These are phyloP conservation scores for Trachymyrmex septentrionalis DNA, from an alignment of 1,140 invertebrate species.

Conservation along the genomic window DNA sequence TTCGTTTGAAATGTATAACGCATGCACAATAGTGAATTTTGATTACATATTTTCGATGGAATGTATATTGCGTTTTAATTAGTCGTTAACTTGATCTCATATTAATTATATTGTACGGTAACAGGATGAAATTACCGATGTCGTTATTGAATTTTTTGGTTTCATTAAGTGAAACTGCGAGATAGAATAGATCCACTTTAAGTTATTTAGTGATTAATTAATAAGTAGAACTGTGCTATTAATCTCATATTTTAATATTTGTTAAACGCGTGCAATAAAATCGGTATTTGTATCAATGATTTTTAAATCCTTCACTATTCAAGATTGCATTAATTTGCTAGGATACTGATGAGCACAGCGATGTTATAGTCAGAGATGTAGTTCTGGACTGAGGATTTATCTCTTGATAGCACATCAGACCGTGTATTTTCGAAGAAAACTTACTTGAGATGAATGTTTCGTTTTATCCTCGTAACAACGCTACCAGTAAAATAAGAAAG, in stretches of 20 bases:
- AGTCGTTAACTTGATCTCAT: conserved; percentile 4
- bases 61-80: conserved; percentile 1
- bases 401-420: conserved; percentile 2
- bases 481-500: conserved; percentile 23
- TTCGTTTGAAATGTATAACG: conserved; percentile 10
- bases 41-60: conserved; percentile 9
- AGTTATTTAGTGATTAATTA: not conserved
- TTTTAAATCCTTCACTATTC: not conserved
- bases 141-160: conserved; percentile 18
- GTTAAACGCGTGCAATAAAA: too few species aligned
- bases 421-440: conserved; percentile 8
- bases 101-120: not conserved
- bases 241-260: not conserved
- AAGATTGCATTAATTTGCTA: conserved; percentile 8
- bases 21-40: conserved; percentile 2
- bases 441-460: conserved; percentile 21
- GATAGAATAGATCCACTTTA: not conserved
- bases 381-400: conserved; percentile 15
- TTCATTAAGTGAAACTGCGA: not conserved
- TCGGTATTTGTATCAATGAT: not conserved
- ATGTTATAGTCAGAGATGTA: not conserved
- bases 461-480: conserved; percentile 15
- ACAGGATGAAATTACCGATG: conserved; percentile 13
- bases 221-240: not conserved
- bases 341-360: not conserved